Conservation (phyloP, 2,888 invertebrate species). For the Sinotaia quadrata region DNA sequence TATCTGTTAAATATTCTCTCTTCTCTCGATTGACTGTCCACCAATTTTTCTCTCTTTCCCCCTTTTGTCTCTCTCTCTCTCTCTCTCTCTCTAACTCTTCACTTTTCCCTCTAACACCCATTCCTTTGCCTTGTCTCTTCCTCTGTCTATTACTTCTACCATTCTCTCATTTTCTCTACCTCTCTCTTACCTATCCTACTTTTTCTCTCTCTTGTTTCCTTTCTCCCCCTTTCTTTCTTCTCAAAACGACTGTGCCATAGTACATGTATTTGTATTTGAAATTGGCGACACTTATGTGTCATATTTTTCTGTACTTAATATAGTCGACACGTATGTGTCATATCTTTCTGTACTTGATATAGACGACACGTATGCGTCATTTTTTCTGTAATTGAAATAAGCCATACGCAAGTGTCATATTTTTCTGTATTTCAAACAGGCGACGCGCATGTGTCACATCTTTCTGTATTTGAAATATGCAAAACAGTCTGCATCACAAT, state of each 20-base stretch:
- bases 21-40: too few species aligned
- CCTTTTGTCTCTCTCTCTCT: neutral
- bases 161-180: constrained; percentile 5
- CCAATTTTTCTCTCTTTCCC: neutral
- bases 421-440: too few species aligned
- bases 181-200: too few species aligned
- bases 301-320: neutral
- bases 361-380: too few species aligned
- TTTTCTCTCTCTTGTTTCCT: neutral
- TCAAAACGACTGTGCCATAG: neutral
- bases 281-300: neutral
- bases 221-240: neutral
- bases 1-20: neutral
- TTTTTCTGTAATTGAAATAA: too few species aligned
- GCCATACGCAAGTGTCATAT: too few species aligned
- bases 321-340: too few species aligned
- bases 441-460: too few species aligned
- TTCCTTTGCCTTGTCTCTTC: neutral
- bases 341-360: too few species aligned
- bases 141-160: neutral
- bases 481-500: too few species aligned
- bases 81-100: neutral
- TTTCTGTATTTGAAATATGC: too few species aligned
- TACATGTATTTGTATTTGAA: neutral
- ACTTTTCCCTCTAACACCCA: neutral